Conservation (phyloP, 2,797 vertebrate genomes). For the Lutjanus campechanus region DNA sequence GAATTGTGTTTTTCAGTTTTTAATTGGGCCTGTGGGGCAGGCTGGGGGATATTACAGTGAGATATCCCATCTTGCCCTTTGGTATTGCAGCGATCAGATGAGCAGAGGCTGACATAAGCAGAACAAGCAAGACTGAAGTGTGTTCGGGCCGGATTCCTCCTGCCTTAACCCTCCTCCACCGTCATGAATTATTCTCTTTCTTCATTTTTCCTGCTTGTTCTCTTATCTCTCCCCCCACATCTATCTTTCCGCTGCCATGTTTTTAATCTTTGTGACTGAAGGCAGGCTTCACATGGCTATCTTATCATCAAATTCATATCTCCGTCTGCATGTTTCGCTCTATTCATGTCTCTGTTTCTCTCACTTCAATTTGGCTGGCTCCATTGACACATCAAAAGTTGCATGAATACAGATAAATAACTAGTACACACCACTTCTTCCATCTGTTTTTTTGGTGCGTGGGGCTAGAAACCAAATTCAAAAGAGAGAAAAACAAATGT, state of each 20-base stretch:
- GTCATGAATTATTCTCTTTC: constrained; percentile 75
- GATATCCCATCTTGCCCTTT: constrained; percentile 55
- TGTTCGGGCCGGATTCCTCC: constrained; percentile 33
- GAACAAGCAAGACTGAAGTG: constrained; percentile 43
- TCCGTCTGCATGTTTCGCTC: constrained; percentile 24
- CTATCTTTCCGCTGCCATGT: constrained; percentile 26
- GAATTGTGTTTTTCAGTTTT: constrained; percentile 63
- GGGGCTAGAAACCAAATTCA: background rate
- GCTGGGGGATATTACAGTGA: constrained; percentile 57
- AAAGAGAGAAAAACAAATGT: background rate
- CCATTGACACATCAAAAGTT: constrained; percentile 29
- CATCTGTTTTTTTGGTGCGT: background rate
- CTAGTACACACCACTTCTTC: background rate
- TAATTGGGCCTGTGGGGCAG: constrained; percentile 73
- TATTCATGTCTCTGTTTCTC: constrained; percentile 21
- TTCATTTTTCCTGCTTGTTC: constrained; percentile 3
- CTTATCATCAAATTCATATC: constrained; percentile 39
- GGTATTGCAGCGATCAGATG: constrained; percentile 55
- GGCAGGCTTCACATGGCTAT: constrained; percentile 33
- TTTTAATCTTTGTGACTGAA: constrained; percentile 54
- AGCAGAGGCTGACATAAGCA: constrained; percentile 67
- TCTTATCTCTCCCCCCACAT: constrained; percentile 31
- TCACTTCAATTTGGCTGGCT: background rate
- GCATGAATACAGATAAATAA: background rate
- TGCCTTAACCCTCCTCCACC: constrained; percentile 27